Percentiles rank a stretch among this genome's conserved stretches.
Evolutionary conservation across 2,797 vertebrate species (phyloP).

Genomic region (Sorex maritimensis): DNA sequence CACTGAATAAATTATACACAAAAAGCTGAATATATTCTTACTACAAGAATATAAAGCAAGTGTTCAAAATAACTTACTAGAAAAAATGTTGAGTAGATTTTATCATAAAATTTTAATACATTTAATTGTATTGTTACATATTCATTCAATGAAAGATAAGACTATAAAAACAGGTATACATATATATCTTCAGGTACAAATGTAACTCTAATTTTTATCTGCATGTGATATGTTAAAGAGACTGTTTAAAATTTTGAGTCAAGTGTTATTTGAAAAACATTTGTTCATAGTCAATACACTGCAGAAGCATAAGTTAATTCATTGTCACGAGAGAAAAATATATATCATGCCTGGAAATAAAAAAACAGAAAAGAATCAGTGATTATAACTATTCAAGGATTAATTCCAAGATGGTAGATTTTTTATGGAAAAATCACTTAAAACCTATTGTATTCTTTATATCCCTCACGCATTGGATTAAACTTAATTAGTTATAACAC

Average conservation of each 20-base stretch:
- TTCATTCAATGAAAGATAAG: background rate
- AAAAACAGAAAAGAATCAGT: background rate
- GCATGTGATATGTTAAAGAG: background rate
- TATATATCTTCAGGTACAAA: background rate
- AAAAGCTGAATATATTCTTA: slow-evolving; percentile 33
- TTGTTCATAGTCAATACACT: background rate
- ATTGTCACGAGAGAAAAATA: background rate
- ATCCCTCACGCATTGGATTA: background rate
- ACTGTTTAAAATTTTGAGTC: background rate
- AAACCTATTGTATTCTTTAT: background rate
- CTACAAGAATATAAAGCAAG: slow-evolving; percentile 13
- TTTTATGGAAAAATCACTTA: background rate
- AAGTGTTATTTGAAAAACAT: background rate
- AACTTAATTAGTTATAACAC: background rate
- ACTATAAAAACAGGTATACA: background rate
- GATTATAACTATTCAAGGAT: background rate
- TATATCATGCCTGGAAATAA: background rate
- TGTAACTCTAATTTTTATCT: slow-evolving; percentile 22
- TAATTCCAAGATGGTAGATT: background rate
- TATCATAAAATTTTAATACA: background rate
- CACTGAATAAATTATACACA: slow-evolving; percentile 69
- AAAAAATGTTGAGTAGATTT: background rate
- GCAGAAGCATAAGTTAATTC: background rate
- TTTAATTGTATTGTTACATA: background rate
- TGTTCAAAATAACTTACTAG: background rate